Percentiles rank a stretch among this genome's conserved stretches.
phyloP scores from a whole-genome alignment of 2,888 invertebrate genomes.

The Rutpela maculata region DNA sequence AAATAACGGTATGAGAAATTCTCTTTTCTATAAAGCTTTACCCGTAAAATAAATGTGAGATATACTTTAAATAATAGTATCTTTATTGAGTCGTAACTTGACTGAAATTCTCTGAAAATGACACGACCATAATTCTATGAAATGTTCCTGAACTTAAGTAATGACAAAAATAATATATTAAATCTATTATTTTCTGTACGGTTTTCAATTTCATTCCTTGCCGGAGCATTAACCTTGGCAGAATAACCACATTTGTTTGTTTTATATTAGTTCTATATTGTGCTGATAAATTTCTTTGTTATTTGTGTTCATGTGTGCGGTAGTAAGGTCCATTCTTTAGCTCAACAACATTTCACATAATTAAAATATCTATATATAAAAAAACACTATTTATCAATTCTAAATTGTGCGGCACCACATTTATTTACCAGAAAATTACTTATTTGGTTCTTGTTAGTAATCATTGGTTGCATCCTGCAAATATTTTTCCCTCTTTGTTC shows the following conservation, averaged over 20 bases:
- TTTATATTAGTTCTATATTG: not conserved
- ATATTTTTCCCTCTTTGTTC: too few species aligned
- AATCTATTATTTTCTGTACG: not conserved
- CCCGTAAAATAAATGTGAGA: not conserved
- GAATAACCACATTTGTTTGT: not conserved
- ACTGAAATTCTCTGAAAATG: not conserved
- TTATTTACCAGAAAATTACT: too few species aligned
- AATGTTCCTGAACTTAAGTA: conserved; percentile 1
- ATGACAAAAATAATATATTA: not conserved
- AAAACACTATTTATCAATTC: too few species aligned
- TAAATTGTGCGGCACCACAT: too few species aligned
- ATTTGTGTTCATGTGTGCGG: not conserved
- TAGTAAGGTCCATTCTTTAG: not conserved
- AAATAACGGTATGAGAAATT: not conserved
- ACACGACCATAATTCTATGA: not conserved
- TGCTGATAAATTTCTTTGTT: not conserved
- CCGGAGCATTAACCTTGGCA: not conserved
- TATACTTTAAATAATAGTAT: not conserved
- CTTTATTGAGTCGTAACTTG: not conserved
- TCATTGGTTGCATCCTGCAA: too few species aligned
- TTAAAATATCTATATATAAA: too few species aligned
- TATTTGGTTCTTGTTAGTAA: too few species aligned
- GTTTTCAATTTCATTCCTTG: not conserved
- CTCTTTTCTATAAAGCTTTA: not conserved
- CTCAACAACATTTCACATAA: too few species aligned